Evolutionary conservation across 2,888 invertebrate species (phyloP).

Genomic region (Ametastegia equiseti): DNA sequence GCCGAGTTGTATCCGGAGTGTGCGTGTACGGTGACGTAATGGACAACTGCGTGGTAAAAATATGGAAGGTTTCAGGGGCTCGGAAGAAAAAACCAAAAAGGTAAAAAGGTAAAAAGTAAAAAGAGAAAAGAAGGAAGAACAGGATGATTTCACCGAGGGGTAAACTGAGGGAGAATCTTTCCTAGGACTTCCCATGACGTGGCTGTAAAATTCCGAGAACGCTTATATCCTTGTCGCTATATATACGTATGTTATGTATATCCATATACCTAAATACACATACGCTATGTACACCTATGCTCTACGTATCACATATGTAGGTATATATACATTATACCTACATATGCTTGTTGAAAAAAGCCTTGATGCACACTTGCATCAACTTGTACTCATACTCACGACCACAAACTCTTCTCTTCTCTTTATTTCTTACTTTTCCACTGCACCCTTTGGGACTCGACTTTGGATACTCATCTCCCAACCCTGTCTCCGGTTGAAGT

Average conservation of each 20-base stretch:
- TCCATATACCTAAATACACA: no score
- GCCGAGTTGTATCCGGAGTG: no score
- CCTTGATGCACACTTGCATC: background rate
- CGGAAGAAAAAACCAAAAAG: slow-evolving; percentile 16
- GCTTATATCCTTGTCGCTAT: background rate
- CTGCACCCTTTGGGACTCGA: slow-evolving; percentile 1
- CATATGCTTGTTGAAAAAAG: no score
- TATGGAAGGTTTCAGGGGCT: slow-evolving; percentile 33
- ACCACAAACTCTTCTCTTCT: no score
- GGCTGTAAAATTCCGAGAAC: slow-evolving; percentile 4
- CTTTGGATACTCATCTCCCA: no score
- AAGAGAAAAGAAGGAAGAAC: slow-evolving; percentile 60
- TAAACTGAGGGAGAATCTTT: slow-evolving; percentile 54
- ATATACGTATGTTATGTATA: no score
- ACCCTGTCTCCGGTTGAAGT: slow-evolving; percentile 31
- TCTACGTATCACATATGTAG: no score
- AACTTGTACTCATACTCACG: background rate
- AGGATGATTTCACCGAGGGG: slow-evolving; percentile 62
- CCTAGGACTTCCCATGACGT: slow-evolving; percentile 64
- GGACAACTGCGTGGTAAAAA: slow-evolving; percentile 51
- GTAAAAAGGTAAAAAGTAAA: background rate
- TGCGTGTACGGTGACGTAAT: slow-evolving; percentile 39
- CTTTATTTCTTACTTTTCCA: no score
- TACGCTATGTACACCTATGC: no score
- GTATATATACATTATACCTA: no score